Base-by-base conservation (phyloP, 64 coral and sea anemone species). In the Stichodactyla helianthus region DNA sequence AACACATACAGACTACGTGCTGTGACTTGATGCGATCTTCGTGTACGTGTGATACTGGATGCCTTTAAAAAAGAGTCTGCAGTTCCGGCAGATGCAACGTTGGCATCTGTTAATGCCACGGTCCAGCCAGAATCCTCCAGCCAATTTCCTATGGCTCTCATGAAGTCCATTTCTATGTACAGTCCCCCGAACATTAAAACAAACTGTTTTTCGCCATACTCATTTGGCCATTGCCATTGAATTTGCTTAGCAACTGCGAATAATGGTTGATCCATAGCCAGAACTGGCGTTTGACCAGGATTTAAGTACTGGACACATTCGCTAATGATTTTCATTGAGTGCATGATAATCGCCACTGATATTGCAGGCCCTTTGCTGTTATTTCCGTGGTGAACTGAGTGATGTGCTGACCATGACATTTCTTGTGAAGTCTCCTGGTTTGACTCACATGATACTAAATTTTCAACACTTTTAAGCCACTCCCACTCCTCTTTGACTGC, bases 1-100 rank as follows among this genome's bases (percentile, higher is more conserved):
- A 90, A 59, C 6, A 58, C 8, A 82, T 85, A 85, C 0, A 90
- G 82, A 44, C 53, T 9, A 55, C 68, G 59, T 50, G 82, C 89
- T 18, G 50, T 90, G 35, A 90, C 89, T 63, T 90, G 82, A 79
- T 90, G 83, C 6, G 68, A 54, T 59, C 55, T n/a, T 79, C 52
- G 52, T 50, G 89, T 82, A 59, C 70, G 54, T 60, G 53, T 79
- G 1, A 90, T 51, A 52, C 27, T 85, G 3, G 82, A 50, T 6
- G 82, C 89, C 11, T 90, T 90, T 25, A 90, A 18, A 22, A 85
- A 90, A 2, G 70, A 90, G 10, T 90, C 82, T 20, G 83, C 89
- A 85, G 82, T 78, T 14, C 88, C 89, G 55, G 83, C 64, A 23
- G 82, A 27, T 31, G 82, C 89, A 56, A 61, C 54, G 68, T 79